phyloP scores from a whole-genome alignment of 2,888 invertebrate genomes.

The Drosophila cracens region DNA sequence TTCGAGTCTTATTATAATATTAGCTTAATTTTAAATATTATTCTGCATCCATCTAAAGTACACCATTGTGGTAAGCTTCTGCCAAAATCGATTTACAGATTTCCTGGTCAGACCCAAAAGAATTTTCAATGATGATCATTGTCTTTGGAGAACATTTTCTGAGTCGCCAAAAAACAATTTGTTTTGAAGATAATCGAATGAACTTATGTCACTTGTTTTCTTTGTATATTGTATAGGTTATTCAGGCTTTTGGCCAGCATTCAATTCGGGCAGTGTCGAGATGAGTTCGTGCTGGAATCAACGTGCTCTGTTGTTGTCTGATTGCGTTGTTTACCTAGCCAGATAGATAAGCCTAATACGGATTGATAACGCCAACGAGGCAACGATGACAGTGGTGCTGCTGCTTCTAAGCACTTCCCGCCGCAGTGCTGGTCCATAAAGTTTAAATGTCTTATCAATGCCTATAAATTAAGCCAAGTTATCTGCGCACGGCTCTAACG shows the following conservation, averaged over 20 bases:
- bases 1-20: background rate
- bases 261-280: background rate
- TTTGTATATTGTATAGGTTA: background rate
- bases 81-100: background rate
- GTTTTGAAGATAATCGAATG: background rate
- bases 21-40: background rate
- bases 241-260: constrained; percentile 6
- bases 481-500: constrained; percentile 29
- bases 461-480: constrained; percentile 40
- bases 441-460: constrained; percentile 39
- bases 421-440: constrained; percentile 29
- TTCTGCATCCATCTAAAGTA: background rate
- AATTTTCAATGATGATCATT: background rate
- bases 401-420: constrained; percentile 39
- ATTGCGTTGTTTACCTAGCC: constrained; percentile 25
- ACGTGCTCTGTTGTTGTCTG: constrained; percentile 25
- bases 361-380: constrained; percentile 31
- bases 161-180: background rate
- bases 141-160: background rate
- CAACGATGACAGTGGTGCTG: constrained; percentile 5
- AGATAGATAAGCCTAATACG: constrained; percentile 38
- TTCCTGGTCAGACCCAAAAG: background rate
- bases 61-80: background rate
- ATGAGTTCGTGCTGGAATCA: constrained; percentile 5
- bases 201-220: background rate